Conservation (phyloP, 2,797 vertebrate species). For the Momotus momota region DNA sequence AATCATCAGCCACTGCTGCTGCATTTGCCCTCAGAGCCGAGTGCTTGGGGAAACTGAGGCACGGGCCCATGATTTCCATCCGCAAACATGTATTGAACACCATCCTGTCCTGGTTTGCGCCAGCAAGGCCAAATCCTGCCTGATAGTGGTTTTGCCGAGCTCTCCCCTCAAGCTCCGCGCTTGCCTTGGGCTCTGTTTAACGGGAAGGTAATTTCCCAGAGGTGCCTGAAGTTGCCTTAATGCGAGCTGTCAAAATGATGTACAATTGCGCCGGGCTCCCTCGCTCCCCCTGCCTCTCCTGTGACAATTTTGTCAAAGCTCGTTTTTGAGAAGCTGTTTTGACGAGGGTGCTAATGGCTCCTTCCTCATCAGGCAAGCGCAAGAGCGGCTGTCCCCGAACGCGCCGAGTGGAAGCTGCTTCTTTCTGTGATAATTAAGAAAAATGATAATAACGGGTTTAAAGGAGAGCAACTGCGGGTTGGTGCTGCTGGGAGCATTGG, state of each 20-base stretch:
- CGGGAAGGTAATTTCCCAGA: constrained; percentile 71
- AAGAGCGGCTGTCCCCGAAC: neutral
- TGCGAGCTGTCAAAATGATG: constrained; percentile 78
- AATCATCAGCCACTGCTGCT: accelerated
- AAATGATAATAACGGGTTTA: neutral
- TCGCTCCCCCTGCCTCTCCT: constrained; percentile 69
- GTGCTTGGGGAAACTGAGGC: constrained; percentile 2
- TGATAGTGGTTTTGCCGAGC: neutral
- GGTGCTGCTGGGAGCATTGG: neutral
- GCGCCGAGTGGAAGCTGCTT: neutral
- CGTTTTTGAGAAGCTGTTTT: constrained; percentile 72
- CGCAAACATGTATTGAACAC: accelerated
- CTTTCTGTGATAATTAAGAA: constrained; percentile 26
- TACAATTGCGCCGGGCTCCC: constrained; percentile 50
- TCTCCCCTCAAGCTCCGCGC: neutral
- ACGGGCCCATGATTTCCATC: accelerated
- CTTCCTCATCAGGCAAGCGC: constrained; percentile 48
- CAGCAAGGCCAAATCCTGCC: neutral
- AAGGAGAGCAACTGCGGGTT: neutral
- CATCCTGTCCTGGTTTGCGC: neutral
- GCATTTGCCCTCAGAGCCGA: neutral
- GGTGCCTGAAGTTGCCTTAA: constrained; percentile 68
- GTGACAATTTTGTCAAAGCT: constrained; percentile 79
- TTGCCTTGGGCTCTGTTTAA: constrained; percentile 24
- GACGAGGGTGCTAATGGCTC: constrained; percentile 68